Conservation (phyloP, 2,113 vertebrate genomes). For the Fulmarus glacialis region DNA sequence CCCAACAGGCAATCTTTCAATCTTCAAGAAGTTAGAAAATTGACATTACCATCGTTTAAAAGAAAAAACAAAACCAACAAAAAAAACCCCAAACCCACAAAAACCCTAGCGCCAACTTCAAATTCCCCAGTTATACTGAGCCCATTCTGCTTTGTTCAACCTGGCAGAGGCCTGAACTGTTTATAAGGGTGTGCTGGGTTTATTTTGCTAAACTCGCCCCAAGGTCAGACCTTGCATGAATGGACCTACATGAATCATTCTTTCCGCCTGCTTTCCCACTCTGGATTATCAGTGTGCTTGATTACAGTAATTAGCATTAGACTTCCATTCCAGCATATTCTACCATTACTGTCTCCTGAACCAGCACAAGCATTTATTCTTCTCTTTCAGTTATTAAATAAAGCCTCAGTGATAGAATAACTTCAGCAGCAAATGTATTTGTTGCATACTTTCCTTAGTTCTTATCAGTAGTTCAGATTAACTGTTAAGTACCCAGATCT, state of each 20-base stretch:
- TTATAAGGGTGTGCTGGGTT: slow-evolving; percentile 24
- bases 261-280: slow-evolving; percentile 38
- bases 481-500: neutral
- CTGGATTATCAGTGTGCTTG: neutral
- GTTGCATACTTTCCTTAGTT: neutral
- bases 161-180: neutral
- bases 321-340: neutral
- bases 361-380: neutral
- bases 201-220: slow-evolving; percentile 50
- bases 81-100: neutral
- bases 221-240: slow-evolving; percentile 48
- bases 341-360: neutral
- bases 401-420: neutral
- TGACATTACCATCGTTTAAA: neutral
- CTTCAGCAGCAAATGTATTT: neutral
- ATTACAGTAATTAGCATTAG: neutral
- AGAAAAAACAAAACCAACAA: neutral
- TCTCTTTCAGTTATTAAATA: neutral
- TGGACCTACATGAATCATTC: slow-evolving; percentile 59
- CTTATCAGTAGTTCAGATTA: neutral
- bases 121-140: neutral
- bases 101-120: neutral
- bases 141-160: neutral
- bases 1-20: neutral
- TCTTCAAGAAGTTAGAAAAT: neutral